Base-by-base conservation (phyloP, 37 sponge, comb jelly and placozoan genomes). In the Chondrilla cf. caribensis region DNA sequence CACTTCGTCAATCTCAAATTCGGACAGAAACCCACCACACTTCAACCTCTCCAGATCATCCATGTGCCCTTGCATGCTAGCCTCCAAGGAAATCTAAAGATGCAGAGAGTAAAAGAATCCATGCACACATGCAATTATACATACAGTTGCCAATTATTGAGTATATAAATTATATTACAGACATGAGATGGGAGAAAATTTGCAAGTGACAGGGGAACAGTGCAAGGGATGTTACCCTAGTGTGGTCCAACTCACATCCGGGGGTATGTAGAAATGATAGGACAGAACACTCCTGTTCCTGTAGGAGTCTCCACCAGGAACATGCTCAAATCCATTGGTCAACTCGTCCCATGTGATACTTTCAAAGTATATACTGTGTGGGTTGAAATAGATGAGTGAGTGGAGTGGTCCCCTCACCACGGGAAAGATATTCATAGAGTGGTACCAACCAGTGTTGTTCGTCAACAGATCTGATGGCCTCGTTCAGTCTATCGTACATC, bases 251-350 rank as follows among this genome's bases (percentile, higher is more conserved):
- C 70, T 60, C 60, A 94, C 88, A 79, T 79, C 62, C 18, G 95
- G 95, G 28, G 95, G 91, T 2, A 81, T 77, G 59, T 96, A 96
- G 81, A 90, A 92, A 72, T 96, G 96, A 43, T 84, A 96, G 47
- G 91, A 88, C 4, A 96, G 58, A 1, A 92, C 93, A 84, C 96
- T 96, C 31, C 93, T 89, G 84, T 96, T 89, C 26, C 70, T 51
- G 58, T 90, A 92, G 8, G 72, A 86, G 3, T 36, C 24, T 9
- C 96, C 96, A 38, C 93, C 93, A 43, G 96, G 96, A 4, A 92
- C 90, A 29, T 71, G 51, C 38, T 90, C 89, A 84, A 96, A 92
- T 38, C 96, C 96, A 38, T 84, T 89, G 6, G 82, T 84, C 44
- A 79, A 29, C 47, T 90, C 87, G 51, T 86, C 95, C 91, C 91